Evolutionary conservation across 1,140 invertebrate genomes (phyloP), one percentile per base, ranked within the genome.

Genomic region (Lucilia sericata): DNA sequence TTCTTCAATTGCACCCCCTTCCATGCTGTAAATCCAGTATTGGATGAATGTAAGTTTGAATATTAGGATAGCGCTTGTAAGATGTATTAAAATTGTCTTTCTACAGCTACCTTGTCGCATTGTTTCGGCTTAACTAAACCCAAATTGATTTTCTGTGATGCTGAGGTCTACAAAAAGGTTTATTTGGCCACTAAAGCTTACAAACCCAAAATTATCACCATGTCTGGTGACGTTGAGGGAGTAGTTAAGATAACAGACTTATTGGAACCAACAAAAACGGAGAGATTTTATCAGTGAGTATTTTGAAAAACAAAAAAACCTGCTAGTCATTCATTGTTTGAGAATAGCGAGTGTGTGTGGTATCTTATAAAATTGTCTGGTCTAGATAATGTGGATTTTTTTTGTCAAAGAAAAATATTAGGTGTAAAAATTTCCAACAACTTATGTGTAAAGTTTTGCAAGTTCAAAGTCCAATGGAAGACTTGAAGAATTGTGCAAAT

Each of bases 1-100:
- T 83, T 89, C 4, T 87, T 89, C 85, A 89, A 89, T 82, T 82
- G 82, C 1, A 89, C 88, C 0, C 88, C 88, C 0, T 88, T 89
- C n/a, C 88, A 89, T 17, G 36, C 88, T 0, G 86, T 85, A 0
- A 88, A 89, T 83, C 87, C 88, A 0, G 17, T 85, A 65, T 84
- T 89, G 7, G 88, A 89, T 51, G 85, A 87, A 82, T 86, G 88
- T 89, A 17, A 51, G 84, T 65, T 51, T 2, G 8, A 0, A 14
- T 74, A 12, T 5, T 14, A n/a, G 2, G 14, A 2, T 60, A 14
- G 0, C 12, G 13, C 14, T n/a, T 17, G n/a, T n/a, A 7, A 60
- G 2, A 60, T n/a, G 5, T 42, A 42, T 42, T 42, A 42, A 42
- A 42, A 8, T 42, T 42, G 0, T n/a, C 14, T 17, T 60, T n/a